phyloP scores from a whole-genome alignment of 2,888 invertebrate species.

The Tachina lurida region DNA sequence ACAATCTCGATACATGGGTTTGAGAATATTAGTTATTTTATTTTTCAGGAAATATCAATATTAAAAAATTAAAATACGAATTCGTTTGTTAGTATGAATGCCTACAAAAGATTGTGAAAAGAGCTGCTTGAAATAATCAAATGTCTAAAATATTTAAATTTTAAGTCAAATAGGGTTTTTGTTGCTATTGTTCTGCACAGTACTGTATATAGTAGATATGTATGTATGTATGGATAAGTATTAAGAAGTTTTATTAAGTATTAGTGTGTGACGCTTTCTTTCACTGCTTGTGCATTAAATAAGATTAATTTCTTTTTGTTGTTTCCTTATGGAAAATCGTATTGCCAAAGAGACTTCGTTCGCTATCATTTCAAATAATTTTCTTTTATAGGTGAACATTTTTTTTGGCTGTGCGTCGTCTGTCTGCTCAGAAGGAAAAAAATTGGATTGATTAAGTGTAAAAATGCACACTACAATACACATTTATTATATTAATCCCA shows the following conservation, averaged over 20 bases:
- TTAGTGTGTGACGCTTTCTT: conserved; percentile 31
- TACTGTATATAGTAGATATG: too few species aligned
- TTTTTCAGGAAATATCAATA: too few species aligned
- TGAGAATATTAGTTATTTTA: too few species aligned
- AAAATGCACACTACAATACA: not conserved
- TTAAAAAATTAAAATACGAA: too few species aligned
- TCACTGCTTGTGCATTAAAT: conserved; percentile 25
- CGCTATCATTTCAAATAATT: conserved; percentile 27
- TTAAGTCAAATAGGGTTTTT: too few species aligned
- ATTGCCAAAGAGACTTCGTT: conserved; percentile 34
- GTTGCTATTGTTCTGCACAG: too few species aligned
- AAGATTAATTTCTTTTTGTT: conserved; percentile 31
- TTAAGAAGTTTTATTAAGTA: conserved; percentile 15
- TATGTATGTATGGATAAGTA: conserved; percentile 6
- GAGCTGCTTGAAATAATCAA: too few species aligned
- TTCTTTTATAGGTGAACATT: conserved; percentile 18
- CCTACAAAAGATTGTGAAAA: too few species aligned
- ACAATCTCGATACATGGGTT: too few species aligned
- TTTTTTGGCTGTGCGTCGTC: conserved; percentile 15
- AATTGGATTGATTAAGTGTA: conserved; percentile 41
- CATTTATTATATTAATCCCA: conserved; percentile 14
- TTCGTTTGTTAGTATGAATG: too few species aligned
- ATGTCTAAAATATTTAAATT: too few species aligned
- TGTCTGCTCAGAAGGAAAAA: conserved; percentile 6
- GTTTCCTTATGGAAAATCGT: conserved; percentile 19